Evolutionary conservation across 2,797 vertebrate genomes (phyloP), one percentile per base, ranked within the genome.

Genomic region (Megaceryle alcyon): DNA sequence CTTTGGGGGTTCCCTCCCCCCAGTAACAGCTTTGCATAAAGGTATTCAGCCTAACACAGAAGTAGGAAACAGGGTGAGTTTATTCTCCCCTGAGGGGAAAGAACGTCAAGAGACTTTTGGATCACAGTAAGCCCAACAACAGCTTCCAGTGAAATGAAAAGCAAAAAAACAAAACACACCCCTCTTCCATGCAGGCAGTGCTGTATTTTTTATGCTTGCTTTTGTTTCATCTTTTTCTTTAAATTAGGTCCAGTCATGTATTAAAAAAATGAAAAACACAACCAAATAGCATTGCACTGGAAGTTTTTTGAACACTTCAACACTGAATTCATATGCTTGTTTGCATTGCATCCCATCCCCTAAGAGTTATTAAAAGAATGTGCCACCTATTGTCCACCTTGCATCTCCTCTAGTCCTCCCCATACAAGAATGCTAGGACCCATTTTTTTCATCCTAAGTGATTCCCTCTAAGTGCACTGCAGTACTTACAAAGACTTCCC

Each of bases 291-390:
- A 64, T 35, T 22, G 13, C 33, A 68, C 3, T 64, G 16, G 1
- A 64, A 64, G 12, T 28, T 87, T 82, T 93, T 16, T 80, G 7
- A 63, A 64, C 8, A 8, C 35, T 73, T 46, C 51, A 60, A 60
- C 31, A 41, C 35, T 7, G 14, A 79, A 12, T 80, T 82, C 21
- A 14, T 8, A 46, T 1, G 3, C 6, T 41, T 56, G 17, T 13
- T 89, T 35, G 23, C 17, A 66, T 56, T 61, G 20, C 0, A 0
- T 23, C n/a, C 43, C 31, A 12, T 28, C 18, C 22, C 28, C 9
- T 12, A 29, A 6, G 4, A 46, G 8, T 12, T 76, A 68, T 51
- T 19, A 19, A 9, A 82, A 66, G 6, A 53, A 56, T 0, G 3
- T 29, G 11, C 31, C 56, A 17, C 16, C 18, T 82, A 3, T 7